These are phyloP conservation scores for Iphiclides podalirius DNA, from an alignment of 2,888 invertebrate genomes.

Conservation along the genomic window DNA sequence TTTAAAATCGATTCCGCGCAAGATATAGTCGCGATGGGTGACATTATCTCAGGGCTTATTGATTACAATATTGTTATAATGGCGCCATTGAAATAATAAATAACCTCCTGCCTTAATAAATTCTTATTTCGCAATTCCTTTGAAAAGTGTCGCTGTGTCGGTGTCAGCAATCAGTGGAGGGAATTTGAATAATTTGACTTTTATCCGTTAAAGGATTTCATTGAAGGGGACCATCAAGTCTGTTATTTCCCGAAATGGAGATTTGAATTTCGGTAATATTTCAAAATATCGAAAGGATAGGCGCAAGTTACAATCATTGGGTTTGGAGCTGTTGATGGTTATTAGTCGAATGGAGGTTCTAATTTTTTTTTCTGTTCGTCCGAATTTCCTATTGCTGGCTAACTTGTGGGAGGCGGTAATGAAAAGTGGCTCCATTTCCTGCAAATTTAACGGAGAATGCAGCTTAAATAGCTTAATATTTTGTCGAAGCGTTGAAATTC, in stretches of 20 bases:
- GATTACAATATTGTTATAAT: conserved; percentile 27
- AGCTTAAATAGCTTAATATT: conserved; percentile 12
- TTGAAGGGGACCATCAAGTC: conserved; percentile 35
- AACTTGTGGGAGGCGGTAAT: conserved; percentile 6
- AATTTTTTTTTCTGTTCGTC: conserved; percentile 8
- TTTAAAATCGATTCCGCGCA: conserved; percentile 12
- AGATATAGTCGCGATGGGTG: conserved; percentile 5
- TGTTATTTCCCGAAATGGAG: conserved; percentile 32
- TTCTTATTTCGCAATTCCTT: conserved; percentile 36
- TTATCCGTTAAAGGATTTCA: conserved; percentile 41
- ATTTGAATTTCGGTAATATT: conserved; percentile 33
- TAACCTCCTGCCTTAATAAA: conserved; percentile 35
- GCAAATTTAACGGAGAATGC: background rate
- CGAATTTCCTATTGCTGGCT: conserved; percentile 6
- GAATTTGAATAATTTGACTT: conserved; percentile 42
- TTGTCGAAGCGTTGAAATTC: conserved; percentile 10
- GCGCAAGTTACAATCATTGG: conserved; percentile 21
- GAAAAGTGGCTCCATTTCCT: conserved; percentile 1
- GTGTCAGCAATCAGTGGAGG: conserved; percentile 37
- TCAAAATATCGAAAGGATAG: conserved; percentile 23
- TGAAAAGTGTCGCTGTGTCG: conserved; percentile 35
- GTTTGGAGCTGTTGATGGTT: conserved; percentile 22
- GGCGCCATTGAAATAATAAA: conserved; percentile 34
- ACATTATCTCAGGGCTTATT: conserved; percentile 5
- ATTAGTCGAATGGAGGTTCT: conserved; percentile 13